Evolutionary conservation across 2,888 invertebrate species (phyloP), one percentile per base, ranked within the genome.

Genomic region (Andrena chrysosceles): DNA sequence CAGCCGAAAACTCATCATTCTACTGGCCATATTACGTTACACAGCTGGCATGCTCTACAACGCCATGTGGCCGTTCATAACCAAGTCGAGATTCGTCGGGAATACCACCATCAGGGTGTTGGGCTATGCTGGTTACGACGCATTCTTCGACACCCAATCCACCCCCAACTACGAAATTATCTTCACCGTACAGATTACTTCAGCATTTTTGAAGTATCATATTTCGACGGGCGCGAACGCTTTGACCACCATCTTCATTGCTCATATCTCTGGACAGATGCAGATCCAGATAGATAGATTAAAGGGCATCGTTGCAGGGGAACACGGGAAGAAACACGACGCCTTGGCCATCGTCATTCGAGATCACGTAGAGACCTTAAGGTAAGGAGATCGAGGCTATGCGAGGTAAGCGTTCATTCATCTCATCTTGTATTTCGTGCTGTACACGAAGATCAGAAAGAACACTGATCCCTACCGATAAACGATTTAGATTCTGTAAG

Each of bases 361-460:
- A 4, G 63, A 77, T 60, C 89, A 91, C 56, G 82, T 83, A 5
- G 66, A 82, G 68, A 42, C 86, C 33, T 59, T 90, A 5, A 84
- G 85, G 90, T 84, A 52, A 66, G 68, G 2, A 2, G 6, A 10
- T 67, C 3, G 13, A 56, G 8, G 16, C n/a, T 3, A 2, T 48
- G 26, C 8, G 49, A 16, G n/a, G 13, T 7, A 48, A 7, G 54
- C 23, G 42, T 42, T 13, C 1, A 66, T 59, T 20, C 89, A 90
- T 63, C 83, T 92, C n/a, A 82, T 92, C 13, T 91, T 92, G 13
- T 13, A 42, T 42, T 42, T 13, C 42, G 3, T 87, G 81, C 92
- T 13, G 64, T 92, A 91, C 92, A 54, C 92, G 92, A 64, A 88
- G 91, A 33, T 85, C 92, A 6, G 91, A 90, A 10, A 0, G 2